Base-by-base conservation (phyloP, 2,888 invertebrate genomes). In the Tipula confusa region DNA sequence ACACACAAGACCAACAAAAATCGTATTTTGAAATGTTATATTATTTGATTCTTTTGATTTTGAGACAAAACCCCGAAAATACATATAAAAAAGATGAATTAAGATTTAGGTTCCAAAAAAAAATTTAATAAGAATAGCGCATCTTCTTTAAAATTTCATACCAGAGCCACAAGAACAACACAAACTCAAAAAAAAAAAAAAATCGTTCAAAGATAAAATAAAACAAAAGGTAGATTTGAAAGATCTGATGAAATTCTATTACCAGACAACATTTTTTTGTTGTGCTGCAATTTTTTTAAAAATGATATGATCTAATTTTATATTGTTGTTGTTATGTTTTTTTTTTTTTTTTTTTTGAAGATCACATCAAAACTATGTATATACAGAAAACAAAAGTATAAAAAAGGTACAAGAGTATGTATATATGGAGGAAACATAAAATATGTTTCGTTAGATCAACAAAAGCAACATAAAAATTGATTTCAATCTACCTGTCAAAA, bases 61-160 rank as follows among this genome's bases (percentile, higher is more conserved):
- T 43, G 15, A 43, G 43, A 18, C 15, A 15, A 43, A 43, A 43
- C 43, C 43, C 43, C 43, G 43, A 18, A 43, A 43, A 43, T 15
- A 2, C 3, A n/a, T 15, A 64, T 2, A 43, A 43, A 18, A n/a
- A 5, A 43, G 7, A 64, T 64, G 64, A 64, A 64, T 64, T 18
- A 64, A 64, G 64, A 64, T 64, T 64, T 64, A 64, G 64, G 64
- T 64, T 64, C n/a, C n/a, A 64, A 64, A n/a, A n/a, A n/a, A n/a
- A n/a, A 64, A 64, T 64, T 24, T 24, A 64, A 4, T n/a, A 43
- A 64, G 64, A 64, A 24, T 24, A 24, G 64, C 7, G 64, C 24
- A 64, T 64, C 64, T 64, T 64, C 64, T n/a, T 43, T 43, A 9
- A 43, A n/a, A 15, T 43, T 43, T 64, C 2, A 24, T 24, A 24